Base-by-base conservation (phyloP, 2,888 invertebrate species). In the Andrena trimmerana region DNA sequence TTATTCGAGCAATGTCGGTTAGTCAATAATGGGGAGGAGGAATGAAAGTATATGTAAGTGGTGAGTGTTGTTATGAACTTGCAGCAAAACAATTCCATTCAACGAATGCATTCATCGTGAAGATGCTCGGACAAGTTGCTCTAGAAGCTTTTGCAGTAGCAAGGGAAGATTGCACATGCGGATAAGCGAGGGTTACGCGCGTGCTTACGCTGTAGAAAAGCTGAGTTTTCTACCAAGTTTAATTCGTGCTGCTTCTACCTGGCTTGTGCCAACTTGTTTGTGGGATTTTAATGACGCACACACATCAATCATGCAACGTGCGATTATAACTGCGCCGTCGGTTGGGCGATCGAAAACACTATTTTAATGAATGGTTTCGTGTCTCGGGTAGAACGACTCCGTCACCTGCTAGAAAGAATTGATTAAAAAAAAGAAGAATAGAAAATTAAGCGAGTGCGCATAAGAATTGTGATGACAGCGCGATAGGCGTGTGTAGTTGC, bases 371-470 rank as follows among this genome's bases (percentile, higher is more conserved):
- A 67, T 48, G 2, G 16, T 27, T 57, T 29, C 48, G 27, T 50
- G 29, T 63, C 66, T 80, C 54, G 10, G 62, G 66, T 60, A 78
- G 63, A 75, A 29, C 62, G 57, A 76, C 79, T 78, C 89, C 91
- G 71, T 83, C 90, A 91, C 91, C 91, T 91, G 89, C 79, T 86
- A 80, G 78, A 88, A 79, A 82, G 59, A 83, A 70, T 86, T 82
- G 72, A 83, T 84, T 2, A 27, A 67, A 73, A 88, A 85, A 54
- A 54, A 62, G 75, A 88, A 85, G 85, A 75, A 88, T 1, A 86
- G 88, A 36, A 10, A 36, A 2, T 8, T 36, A 36, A 36, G 36
- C 85, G 36, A 77, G 42, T 85, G 70, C 72, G 77, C 48, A 50
- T 70, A 68, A 54, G 80, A 54, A 48, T 59, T 81, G 69, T 31